A percentile compares a stretch with the other conserved stretches of the same genome.
Conservation (phyloP, 2,888 invertebrate genomes). For the Scaeva pyrastri region DNA sequence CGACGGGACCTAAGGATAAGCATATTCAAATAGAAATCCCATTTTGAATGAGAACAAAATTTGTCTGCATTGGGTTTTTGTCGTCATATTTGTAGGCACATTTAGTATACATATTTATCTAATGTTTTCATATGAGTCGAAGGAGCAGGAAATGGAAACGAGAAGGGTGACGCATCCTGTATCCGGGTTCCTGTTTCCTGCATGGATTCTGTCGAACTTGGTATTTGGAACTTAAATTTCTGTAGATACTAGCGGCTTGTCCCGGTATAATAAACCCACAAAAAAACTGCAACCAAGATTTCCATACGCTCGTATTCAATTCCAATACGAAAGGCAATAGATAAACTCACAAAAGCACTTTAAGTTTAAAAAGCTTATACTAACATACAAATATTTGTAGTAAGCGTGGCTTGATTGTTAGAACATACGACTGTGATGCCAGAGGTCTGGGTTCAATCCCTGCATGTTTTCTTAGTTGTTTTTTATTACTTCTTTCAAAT, state of each 20-base stretch:
- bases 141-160: neutral
- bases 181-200: constrained; percentile 31
- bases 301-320: neutral
- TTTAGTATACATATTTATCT: neutral
- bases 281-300: too few relatives aligned
- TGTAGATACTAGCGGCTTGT: constrained; percentile 3
- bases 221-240: constrained; percentile 23
- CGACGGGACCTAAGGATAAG: constrained; percentile 44
- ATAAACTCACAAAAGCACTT: too few relatives aligned
- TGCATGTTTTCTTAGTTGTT: too few relatives aligned
- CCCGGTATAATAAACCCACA: too few relatives aligned
- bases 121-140: neutral
- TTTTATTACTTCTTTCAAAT: too few relatives aligned
- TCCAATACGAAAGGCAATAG: neutral
- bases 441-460: too few relatives aligned
- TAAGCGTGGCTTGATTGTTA: too few relatives aligned
- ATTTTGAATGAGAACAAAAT: constrained; percentile 51
- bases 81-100: neutral
- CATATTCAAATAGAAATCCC: constrained; percentile 54
- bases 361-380: too few relatives aligned
- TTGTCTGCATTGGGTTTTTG: constrained; percentile 46
- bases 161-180: constrained; percentile 10
- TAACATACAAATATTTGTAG: too few relatives aligned
- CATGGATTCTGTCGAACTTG: constrained; percentile 32
- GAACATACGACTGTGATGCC: too few relatives aligned